Base-by-base conservation (phyloP, 2,113 vertebrate genomes). In the Neodontobutis hainanensis region DNA sequence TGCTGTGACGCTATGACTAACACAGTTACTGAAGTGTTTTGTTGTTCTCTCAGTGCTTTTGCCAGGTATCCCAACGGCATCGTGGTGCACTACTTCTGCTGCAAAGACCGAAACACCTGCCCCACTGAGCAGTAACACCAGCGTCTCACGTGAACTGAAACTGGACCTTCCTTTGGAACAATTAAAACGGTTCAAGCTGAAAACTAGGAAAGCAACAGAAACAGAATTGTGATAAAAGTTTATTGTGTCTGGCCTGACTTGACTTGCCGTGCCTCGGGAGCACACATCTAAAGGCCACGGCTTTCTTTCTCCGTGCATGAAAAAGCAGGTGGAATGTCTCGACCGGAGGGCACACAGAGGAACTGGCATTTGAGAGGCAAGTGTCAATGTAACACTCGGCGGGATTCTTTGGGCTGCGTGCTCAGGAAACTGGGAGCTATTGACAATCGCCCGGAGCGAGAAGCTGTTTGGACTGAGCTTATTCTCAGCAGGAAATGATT, bases 1-100 rank as follows among this genome's bases (percentile, higher is more conserved):
- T 46, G 8, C 51, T 19, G 11, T 11, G 53, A 15, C 8, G 48
- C 55, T 4, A 3, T 5, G 3, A 36, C 49, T 38, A 38, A n/a
- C 1, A 1, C 6, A 10, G 8, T 12, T 62, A 57, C 19, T 19
- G 2, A 62, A 16, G 1, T 7, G 0, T 11, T 16, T 56, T 62
- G 11, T 64, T n/a, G 65, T 43, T 8, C 8, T 73, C 7, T 68
- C 43, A 99, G 97, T 71, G 97, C 97, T 0, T 99, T 99, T 85
- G 97, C 97, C 85, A 93, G 97, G 75, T 99, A 99, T 88, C 97
- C 97, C 57, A 98, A 95, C 72, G 95, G 95, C 5, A 94, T 97
- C 79, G 95, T 99, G 3, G 97, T 99, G 64, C 97, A 99, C 87
- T 99, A 99, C 91, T 99, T 97, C 92, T 99, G 97, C 92, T 98